phyloP scores from a whole-genome alignment of 2,888 invertebrate species.

The Oxytorus armatus region DNA sequence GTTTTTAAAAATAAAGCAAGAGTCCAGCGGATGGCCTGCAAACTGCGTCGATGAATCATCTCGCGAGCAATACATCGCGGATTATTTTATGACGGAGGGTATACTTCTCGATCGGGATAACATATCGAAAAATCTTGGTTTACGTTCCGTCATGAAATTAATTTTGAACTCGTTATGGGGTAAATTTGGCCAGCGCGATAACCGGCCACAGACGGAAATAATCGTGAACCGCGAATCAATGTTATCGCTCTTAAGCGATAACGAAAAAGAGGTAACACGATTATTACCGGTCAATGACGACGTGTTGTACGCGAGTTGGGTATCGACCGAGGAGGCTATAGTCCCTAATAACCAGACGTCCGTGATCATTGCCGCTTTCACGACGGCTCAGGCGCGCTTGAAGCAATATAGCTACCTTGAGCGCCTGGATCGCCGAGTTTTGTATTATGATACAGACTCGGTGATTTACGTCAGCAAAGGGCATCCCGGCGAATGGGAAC shows the following conservation, averaged over 20 bases:
- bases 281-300: constrained; percentile 66
- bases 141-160: constrained; percentile 72
- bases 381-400: constrained; percentile 77
- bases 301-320: constrained; percentile 56
- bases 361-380: constrained; percentile 78
- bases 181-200: constrained; percentile 54
- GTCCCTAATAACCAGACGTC: constrained; percentile 66
- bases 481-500: constrained; percentile 71
- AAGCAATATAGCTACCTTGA: no score
- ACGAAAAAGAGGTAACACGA: no score
- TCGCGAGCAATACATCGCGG: constrained; percentile 35
- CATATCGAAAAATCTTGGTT: constrained; percentile 71
- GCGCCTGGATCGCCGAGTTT: no score
- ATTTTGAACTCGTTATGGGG: constrained; percentile 72
- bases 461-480: no score
- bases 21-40: constrained; percentile 70
- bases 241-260: not conserved
- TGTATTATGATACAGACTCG: no score
- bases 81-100: constrained; percentile 63
- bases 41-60: constrained; percentile 47
- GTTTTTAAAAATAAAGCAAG: constrained; percentile 72
- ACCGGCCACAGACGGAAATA: constrained; percentile 36
- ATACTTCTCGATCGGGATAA: constrained; percentile 67
- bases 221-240: constrained; percentile 17
- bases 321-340: constrained; percentile 62